Conservation (phyloP, 2,113 vertebrate species). For the Aphyosemion australe region DNA sequence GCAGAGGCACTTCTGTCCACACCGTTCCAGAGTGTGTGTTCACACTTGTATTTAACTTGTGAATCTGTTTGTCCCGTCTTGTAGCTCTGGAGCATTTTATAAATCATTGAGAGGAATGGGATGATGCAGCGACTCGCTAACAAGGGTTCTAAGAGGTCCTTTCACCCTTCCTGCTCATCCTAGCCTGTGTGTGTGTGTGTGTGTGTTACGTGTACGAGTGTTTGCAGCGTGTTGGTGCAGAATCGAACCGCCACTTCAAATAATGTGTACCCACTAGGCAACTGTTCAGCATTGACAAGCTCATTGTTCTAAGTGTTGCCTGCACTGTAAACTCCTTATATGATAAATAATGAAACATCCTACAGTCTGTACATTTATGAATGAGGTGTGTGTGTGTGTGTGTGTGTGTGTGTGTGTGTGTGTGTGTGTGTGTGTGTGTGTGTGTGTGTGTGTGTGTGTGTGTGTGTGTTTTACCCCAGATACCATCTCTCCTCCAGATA, state of each 20-base stretch:
- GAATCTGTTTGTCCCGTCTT: conserved; percentile 17
- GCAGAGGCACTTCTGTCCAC: conserved; percentile 13
- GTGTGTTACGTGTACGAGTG: not conserved
- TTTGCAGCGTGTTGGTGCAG: not conserved
- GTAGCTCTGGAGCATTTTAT: conserved; percentile 36
- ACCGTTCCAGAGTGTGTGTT: conserved; percentile 4
- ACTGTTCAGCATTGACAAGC: conserved; percentile 48
- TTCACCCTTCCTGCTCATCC: conserved; percentile 11
- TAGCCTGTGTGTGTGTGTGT: not conserved
- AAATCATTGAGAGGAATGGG: conserved; percentile 22
- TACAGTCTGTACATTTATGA: conserved; percentile 1
- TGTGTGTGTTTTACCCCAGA: conserved; percentile 41
- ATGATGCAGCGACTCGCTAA: conserved; percentile 24
- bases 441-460: not conserved
- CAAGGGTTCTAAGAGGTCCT: conserved; percentile 34
- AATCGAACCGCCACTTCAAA: conserved; percentile 20
- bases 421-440: too few species aligned
- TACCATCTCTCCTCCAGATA: conserved; percentile 57
- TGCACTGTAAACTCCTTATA: conserved; percentile 28
- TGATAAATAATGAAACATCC: conserved; percentile 43
- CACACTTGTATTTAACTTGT: conserved; percentile 7
- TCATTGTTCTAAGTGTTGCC: conserved; percentile 41
- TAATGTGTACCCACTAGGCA: conserved; percentile 36
- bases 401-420: too few species aligned
- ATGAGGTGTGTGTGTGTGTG: not conserved